Evolutionary conservation across 2,797 vertebrate species (phyloP).

Genomic region (Brachyalestes nurse): DNA sequence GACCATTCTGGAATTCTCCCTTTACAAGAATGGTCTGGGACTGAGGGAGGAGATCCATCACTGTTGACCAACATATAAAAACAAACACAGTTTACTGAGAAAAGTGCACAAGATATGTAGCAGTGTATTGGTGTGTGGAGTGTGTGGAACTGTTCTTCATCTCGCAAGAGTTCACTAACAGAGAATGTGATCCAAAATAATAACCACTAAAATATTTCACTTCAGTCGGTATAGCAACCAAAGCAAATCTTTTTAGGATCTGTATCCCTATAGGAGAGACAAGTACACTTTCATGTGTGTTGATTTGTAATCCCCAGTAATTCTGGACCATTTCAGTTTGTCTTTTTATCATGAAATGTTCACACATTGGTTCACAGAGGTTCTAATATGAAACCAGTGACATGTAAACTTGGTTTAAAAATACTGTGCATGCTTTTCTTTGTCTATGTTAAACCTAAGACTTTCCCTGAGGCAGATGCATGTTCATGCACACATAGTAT

Average conservation of each 20-base stretch:
- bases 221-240: background rate
- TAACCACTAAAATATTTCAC: background rate
- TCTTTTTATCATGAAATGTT: no score
- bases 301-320: no score
- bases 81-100: background rate
- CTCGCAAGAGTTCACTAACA: background rate
- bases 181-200: background rate
- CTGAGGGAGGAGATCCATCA: conserved; percentile 12
- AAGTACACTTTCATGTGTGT: no score
- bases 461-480: no score
- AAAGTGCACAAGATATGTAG: background rate
- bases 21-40: background rate
- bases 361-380: no score
- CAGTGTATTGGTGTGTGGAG: background rate
- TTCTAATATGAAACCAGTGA: no score
- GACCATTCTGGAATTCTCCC: conserved; percentile 40
- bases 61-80: conserved; percentile 12
- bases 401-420: no score
- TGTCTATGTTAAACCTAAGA: no score
- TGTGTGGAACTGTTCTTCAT: background rate
- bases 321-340: no score
- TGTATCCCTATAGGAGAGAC: no score
- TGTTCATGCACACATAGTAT: no score
- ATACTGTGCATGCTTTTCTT: no score
- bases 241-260: background rate